Evolutionary conservation across 2,888 invertebrate genomes (phyloP).

Genomic region (Marronus borbonicus): DNA sequence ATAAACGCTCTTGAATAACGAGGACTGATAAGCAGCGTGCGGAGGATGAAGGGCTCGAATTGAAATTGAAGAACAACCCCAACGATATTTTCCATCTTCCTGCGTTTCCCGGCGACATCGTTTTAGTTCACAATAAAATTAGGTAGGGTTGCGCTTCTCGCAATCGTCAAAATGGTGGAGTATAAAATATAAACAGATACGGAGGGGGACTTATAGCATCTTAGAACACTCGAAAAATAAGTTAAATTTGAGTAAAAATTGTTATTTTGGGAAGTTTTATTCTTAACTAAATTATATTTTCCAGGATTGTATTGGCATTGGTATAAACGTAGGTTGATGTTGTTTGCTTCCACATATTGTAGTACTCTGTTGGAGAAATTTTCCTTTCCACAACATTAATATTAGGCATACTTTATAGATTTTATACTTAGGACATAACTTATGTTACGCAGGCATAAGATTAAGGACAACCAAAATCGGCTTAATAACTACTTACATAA

Average conservation of each 20-base stretch:
- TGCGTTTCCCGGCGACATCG: neutral
- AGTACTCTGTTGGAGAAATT: too few species aligned
- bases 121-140: constrained; percentile 28
- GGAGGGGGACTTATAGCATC: neutral
- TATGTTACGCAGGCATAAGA: too few species aligned
- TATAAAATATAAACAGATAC: constrained; percentile 1
- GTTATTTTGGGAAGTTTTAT: too few species aligned
- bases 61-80: constrained; percentile 44
- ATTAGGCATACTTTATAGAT: too few species aligned
- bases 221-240: neutral
- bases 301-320: too few species aligned
- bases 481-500: too few species aligned
- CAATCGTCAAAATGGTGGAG: neutral
- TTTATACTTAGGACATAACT: too few species aligned
- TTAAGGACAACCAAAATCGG: too few species aligned
- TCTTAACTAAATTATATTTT: too few species aligned
- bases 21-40: constrained; percentile 40
- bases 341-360: too few species aligned
- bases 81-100: constrained; percentile 10
- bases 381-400: too few species aligned
- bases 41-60: constrained; percentile 27
- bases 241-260: neutral
- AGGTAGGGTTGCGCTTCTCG: constrained; percentile 14
- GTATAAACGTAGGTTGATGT: too few species aligned
- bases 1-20: constrained; percentile 48